Percentiles rank a stretch among this genome's conserved stretches.
These are phyloP conservation scores for Cryptus armator DNA, from an alignment of 2,888 invertebrate genomes.

Conservation along the genomic window DNA sequence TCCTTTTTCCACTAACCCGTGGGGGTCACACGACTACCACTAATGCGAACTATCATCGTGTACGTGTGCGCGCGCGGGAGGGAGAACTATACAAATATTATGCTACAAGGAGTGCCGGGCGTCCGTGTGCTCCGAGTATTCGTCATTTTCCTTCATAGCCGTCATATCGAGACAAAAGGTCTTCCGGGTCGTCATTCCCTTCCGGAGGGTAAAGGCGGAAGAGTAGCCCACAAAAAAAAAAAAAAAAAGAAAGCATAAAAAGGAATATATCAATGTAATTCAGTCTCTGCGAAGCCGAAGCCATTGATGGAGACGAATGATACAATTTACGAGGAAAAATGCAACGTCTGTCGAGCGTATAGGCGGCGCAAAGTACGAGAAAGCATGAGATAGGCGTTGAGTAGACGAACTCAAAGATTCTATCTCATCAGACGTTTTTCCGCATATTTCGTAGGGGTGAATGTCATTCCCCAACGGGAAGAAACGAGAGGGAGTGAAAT, in stretches of 20 bases:
- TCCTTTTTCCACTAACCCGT: neutral
- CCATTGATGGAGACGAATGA: neutral
- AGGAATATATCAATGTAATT: no score
- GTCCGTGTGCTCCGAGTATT: neutral
- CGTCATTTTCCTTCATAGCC: slow-evolving; percentile 29
- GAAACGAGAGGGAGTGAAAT: slow-evolving; percentile 14
- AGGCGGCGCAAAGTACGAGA: slow-evolving; percentile 26
- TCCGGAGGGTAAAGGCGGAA: neutral
- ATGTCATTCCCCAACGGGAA: slow-evolving; percentile 14
- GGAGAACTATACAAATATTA: slow-evolving; percentile 27
- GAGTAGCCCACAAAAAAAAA: slow-evolving; percentile 8
- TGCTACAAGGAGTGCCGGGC: slow-evolving; percentile 10
- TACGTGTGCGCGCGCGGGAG: neutral
- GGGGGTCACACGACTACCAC: no score
- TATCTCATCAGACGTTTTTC: slow-evolving; percentile 5
- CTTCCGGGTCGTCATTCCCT: neutral
- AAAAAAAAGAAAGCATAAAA: neutral
- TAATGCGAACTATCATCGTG: neutral
- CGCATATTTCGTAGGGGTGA: neutral
- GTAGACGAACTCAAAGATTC: neutral
- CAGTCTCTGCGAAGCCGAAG: neutral
- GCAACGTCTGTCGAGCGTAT: slow-evolving; percentile 38
- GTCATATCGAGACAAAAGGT: slow-evolving; percentile 10
- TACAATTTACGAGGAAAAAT: slow-evolving; percentile 57
- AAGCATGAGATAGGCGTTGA: slow-evolving; percentile 12